Base-by-base conservation (phyloP, 1,140 invertebrate genomes). In the Apis laboriosa region DNA sequence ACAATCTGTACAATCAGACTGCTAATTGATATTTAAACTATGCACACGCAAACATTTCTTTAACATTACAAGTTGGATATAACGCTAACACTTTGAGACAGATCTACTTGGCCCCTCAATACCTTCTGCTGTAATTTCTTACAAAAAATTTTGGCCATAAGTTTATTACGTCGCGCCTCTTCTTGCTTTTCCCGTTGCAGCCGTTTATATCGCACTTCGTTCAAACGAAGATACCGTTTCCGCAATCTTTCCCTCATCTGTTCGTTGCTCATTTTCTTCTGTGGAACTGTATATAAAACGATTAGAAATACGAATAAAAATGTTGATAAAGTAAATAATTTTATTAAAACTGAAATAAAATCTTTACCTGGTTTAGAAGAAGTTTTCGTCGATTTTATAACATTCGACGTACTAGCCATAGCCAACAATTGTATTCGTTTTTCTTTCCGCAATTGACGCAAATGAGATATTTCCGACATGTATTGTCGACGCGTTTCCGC, bases 131-230 rank as follows among this genome's bases (percentile, higher is more conserved):
- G 95, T 43, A 95, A 88, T 84, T 94, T 95, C 91, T 95, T 94
- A 67, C 94, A 93, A 91, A 95, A 96, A 81, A 95, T 92, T 85
- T 94, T 94, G 9, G 95, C 95, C 95, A 95, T 95, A 0, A 95
- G 84, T 81, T 95, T 93, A 88, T 95, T 95, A 53, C 94, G 94
- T 19, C 91, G 88, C 21, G 94, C 90, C 66, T 94, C 93, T 77
- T 95, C 94, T 89, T 95, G 94, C 66, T 90, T 92, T 83, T 94
- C 94, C 56, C 88, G 89, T 80, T 95, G 93, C 21, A 88, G 86
- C n/a, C 92, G 88, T 81, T 94, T 95, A 17, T 91, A 92, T 83
- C 91, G 90, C 17, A 95, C 93, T 89, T 95, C 95, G 56, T 93
- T 92, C 28, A 95, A 83, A 60, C 93, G 91, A 9, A 90, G 88